Base-by-base conservation (phyloP, 2,113 vertebrate species). In the Planiliza haematocheilus region DNA sequence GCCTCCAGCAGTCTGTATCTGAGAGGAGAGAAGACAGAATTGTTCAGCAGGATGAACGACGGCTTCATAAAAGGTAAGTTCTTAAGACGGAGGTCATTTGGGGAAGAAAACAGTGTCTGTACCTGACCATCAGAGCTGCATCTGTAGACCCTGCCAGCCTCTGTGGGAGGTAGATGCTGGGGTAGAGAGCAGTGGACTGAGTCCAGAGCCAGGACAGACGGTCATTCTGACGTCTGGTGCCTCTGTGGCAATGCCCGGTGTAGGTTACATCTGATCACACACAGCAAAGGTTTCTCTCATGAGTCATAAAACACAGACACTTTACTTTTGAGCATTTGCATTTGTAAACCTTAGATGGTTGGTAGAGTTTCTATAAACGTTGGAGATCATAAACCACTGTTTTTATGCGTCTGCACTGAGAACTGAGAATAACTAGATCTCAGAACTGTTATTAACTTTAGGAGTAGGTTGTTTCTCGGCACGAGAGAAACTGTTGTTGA, bases 101-200 rank as follows among this genome's bases (percentile, higher is more conserved):
- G n/a, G n/a, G n/a, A n/a, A n/a, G n/a, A n/a, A n/a, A n/a, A n/a
- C n/a, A n/a, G n/a, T 46, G 12, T 77, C 49, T 13, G 57, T 86
- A 88, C 89, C 86, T 86, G 79, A 89, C 75, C 89, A 91, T 87
- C 51, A 84, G 73, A 48, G 75, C 73, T 13, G 84, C 86, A 1
- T 88, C 71, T 0, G 1, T 10, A 20, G 90, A 42, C 0, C 88
- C 87, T 0, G 94, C 94, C 83, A 97, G 87, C 0, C 55, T 55
- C 36, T 14, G 84, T 0, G 93, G 92, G 43, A 97, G 93, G 83
- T 97, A 98, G 86, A 98, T 94, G 86, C 96, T 97, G 65, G 97
- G 96, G 76, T 95, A 98, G 3, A 98, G 93, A 16, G 95, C 95
- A 0, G 92, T 93, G 0, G 96, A 97, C 56, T 89, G 83, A 0